Evolutionary conservation across 2,888 invertebrate species (phyloP).

Genomic region (Exephanes ischioxanthus): DNA sequence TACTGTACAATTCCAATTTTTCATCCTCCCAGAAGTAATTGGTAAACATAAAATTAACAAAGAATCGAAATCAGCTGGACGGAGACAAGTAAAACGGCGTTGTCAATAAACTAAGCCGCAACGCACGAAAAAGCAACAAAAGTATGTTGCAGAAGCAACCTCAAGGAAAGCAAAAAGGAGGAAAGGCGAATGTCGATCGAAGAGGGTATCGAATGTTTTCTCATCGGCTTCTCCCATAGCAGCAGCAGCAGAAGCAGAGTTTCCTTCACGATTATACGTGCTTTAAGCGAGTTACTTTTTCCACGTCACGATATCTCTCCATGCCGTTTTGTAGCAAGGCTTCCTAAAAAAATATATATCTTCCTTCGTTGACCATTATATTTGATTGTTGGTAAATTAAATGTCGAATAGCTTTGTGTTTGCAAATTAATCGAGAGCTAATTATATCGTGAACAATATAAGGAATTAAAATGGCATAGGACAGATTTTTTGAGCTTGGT

Average conservation of each 20-base stretch:
- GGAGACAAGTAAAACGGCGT: slow-evolving; percentile 69
- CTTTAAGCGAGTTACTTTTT: neutral
- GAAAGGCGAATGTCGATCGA: slow-evolving; percentile 33
- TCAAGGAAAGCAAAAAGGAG: slow-evolving; percentile 64
- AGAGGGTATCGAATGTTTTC: slow-evolving; percentile 69
- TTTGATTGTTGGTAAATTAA: no score
- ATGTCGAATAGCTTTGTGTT: no score
- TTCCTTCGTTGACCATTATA: no score
- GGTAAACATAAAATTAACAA: no score
- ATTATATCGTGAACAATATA: no score
- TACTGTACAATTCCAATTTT: neutral
- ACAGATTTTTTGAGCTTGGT: neutral
- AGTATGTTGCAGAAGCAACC: neutral
- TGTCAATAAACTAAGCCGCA: slow-evolving; percentile 64
- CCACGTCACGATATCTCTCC: neutral
- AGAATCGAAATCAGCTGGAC: no score
- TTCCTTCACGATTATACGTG: neutral
- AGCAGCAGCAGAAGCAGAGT: neutral
- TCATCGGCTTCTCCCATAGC: slow-evolving; percentile 61
- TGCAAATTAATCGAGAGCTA: no score
- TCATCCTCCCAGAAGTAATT: neutral
- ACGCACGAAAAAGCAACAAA: neutral
- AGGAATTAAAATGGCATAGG: no score
- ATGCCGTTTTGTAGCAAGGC: no score
- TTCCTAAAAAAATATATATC: no score